A percentile compares a stretch with the other conserved stretches of the same genome.
Conservation (phyloP, 2,113 vertebrate genomes). For the Pseudonaja textilis region DNA sequence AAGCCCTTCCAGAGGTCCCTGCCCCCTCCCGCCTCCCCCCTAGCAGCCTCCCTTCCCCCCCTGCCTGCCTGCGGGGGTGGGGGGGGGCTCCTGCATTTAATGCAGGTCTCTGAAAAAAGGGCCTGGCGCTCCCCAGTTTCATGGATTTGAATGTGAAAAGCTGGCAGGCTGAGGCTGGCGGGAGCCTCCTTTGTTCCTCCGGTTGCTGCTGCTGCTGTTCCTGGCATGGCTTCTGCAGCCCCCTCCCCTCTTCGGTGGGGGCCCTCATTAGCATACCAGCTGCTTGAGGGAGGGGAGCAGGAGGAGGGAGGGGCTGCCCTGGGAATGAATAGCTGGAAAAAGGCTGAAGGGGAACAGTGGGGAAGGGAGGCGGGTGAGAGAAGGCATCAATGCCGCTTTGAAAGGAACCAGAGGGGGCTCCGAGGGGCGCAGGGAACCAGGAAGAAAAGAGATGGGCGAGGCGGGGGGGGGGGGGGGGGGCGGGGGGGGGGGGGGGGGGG, state of each 20-base stretch:
- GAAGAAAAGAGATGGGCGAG: neutral
- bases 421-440: neutral
- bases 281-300: constrained; percentile 78
- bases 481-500: too few relatives aligned
- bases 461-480: too few relatives aligned
- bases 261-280: constrained; percentile 96
- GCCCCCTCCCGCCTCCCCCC: neutral
- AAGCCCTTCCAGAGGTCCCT: neutral
- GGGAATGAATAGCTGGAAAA: constrained; percentile 82
- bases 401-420: constrained; percentile 21
- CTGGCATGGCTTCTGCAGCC: constrained; percentile 75
- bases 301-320: constrained; percentile 65
- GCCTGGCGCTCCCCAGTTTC: constrained; percentile 75
- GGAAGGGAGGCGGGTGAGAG: neutral
- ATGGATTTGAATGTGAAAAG: constrained; percentile 92
- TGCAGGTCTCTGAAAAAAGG: constrained; percentile 77
- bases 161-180: constrained; percentile 63
- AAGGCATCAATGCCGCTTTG: constrained; percentile 34
- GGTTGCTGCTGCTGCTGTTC: constrained; percentile 66
- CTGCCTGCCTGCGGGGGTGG: too few relatives aligned
- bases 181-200: constrained; percentile 71
- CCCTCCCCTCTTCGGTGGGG: constrained; percentile 55
- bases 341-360: constrained; percentile 66
- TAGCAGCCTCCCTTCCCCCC: too few relatives aligned
- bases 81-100: constrained; percentile 69